These are phyloP conservation scores for Argynnis bischoffii DNA, from an alignment of 2,888 invertebrate species.

Conservation along the genomic window DNA sequence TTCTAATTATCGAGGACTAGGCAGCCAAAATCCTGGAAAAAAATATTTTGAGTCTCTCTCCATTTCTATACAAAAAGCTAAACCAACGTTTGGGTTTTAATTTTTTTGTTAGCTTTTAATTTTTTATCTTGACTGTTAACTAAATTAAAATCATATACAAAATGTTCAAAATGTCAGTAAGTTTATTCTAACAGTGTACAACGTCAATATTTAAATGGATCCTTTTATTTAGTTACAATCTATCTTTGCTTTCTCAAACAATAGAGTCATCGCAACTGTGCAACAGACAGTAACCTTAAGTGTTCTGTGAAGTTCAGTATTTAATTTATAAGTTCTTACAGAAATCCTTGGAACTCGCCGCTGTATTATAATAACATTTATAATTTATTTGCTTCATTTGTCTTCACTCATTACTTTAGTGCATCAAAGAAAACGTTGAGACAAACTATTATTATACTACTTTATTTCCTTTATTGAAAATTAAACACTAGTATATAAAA, in stretches of 20 bases:
- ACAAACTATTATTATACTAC: too few relatives aligned
- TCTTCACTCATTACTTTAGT: neutral
- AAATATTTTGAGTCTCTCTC: too few relatives aligned
- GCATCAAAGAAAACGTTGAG: neutral
- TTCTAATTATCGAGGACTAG: too few relatives aligned
- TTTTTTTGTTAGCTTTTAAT: too few relatives aligned
- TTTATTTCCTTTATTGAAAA: neutral
- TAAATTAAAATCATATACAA: too few relatives aligned
- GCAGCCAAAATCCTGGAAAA: too few relatives aligned
- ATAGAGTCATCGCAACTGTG: conserved; percentile 12
- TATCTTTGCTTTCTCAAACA: conserved; percentile 10
- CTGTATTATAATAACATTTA: conserved; percentile 2
- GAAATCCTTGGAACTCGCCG: conserved; percentile 1
- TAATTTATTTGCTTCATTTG: neutral
- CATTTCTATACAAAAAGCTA: too few relatives aligned
- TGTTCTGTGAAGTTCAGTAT: conserved; percentile 14
- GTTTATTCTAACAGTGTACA: neutral
- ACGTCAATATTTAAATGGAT: neutral
- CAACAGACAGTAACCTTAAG: conserved; percentile 20
- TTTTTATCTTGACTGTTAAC: too few relatives aligned
- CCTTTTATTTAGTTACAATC: neutral
- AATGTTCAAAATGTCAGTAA: neutral
- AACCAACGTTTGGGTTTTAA: too few relatives aligned
- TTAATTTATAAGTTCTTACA: conserved; percentile 22
- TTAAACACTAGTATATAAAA: neutral